A percentile compares a stretch with the other conserved stretches of the same genome.
These are phyloP conservation scores for Gymnogyps californianus DNA, from an alignment of 2,113 vertebrate genomes.

Conservation along the genomic window DNA sequence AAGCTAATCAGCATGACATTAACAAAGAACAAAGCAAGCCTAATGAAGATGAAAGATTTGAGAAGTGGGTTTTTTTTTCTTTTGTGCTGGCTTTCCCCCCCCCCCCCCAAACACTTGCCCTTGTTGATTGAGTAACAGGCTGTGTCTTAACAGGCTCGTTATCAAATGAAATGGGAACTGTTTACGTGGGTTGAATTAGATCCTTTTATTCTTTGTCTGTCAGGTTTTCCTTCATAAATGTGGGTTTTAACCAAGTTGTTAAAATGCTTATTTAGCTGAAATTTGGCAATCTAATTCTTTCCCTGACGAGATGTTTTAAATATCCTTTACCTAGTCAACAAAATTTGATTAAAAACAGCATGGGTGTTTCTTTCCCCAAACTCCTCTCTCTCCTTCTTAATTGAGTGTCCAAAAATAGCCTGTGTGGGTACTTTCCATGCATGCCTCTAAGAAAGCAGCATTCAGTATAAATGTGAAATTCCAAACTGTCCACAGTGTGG, in stretches of 20 bases:
- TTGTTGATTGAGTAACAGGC: background rate
- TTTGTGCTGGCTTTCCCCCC: background rate
- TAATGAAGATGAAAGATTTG: conserved; percentile 47
- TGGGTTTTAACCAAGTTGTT: background rate
- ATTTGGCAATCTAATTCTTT: background rate
- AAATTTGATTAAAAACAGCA: conserved; percentile 31
- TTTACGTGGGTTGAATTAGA: background rate
- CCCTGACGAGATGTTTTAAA: background rate
- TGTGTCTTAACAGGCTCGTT: background rate
- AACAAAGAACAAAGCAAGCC: conserved; percentile 35
- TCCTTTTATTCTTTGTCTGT: background rate
- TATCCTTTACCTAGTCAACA: conserved; percentile 9
- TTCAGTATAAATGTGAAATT: background rate
- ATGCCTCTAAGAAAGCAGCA: background rate
- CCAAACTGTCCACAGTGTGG: background rate
- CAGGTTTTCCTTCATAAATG: background rate
- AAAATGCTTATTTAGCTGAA: conserved; percentile 2
- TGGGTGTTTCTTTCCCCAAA: background rate
- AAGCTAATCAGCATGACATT: conserved; percentile 47
- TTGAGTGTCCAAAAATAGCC: background rate
- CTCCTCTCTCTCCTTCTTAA: background rate
- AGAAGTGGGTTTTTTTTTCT: background rate
- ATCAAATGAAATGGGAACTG: background rate
- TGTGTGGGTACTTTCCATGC: background rate
- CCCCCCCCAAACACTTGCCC: background rate